Conservation (phyloP, 1,140 invertebrate genomes). For the Caenorhabditis inopinata region DNA sequence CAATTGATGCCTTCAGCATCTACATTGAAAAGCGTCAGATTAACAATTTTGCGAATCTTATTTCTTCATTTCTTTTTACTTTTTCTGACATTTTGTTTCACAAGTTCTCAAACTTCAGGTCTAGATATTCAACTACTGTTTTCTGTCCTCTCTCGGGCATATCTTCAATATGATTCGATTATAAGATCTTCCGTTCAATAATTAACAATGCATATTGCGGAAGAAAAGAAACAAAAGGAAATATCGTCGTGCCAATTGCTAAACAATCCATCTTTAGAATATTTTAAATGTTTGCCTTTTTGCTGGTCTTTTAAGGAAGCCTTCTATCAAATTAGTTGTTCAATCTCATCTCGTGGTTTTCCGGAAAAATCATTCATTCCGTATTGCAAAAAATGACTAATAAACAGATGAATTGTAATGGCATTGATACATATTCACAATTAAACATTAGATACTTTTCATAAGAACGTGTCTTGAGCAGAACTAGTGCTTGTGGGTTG, state of each 20-base stretch:
- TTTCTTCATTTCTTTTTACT: not conserved
- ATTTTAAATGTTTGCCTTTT: not conserved
- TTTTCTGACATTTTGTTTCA: not conserved
- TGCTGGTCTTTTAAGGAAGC: not conserved
- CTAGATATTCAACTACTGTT: not conserved
- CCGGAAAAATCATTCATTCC: not conserved
- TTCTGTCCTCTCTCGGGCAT: not conserved
- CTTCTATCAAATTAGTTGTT: not conserved
- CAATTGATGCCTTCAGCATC: not conserved
- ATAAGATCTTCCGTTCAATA: too few species aligned
- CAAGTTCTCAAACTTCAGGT: slow-evolving; percentile 23
- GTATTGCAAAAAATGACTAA: slow-evolving; percentile 15
- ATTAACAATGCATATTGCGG: too few species aligned
- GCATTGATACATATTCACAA: slow-evolving; percentile 21
- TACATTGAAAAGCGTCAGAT: not conserved
- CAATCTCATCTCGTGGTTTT: not conserved
- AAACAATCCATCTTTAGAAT: too few species aligned
- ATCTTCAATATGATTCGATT: slow-evolving; percentile 6
- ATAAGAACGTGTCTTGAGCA: slow-evolving; percentile 62
- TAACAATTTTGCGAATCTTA: not conserved
- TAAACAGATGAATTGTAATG: too few species aligned
- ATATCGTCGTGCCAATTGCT: too few species aligned
- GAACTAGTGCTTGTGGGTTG: slow-evolving; percentile 57
- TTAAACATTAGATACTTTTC: not conserved
- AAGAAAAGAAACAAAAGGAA: too few species aligned